Evolutionary conservation across 1,140 invertebrate species (phyloP), one percentile per base, ranked within the genome.

Genomic region (Cydia pomonella): DNA sequence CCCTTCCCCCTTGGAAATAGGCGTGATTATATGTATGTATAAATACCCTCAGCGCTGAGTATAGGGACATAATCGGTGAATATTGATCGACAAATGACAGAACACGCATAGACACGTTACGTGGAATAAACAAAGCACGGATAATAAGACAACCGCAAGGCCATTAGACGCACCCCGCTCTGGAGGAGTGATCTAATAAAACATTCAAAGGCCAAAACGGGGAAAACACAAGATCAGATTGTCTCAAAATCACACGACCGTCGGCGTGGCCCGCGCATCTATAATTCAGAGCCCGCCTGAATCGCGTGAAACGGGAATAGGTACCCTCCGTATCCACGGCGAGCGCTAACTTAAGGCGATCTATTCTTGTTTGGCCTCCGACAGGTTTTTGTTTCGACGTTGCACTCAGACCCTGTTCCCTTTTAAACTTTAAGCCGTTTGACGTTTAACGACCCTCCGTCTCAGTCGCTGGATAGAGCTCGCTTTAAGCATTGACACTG

Each of bases 201-300:
- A 89, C 75, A 92, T 92, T 92, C 91, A 92, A 72, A 73, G 78
- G 75, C 85, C 81, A 89, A 91, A 91, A 90, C 87, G 91, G 86
- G 84, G 87, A 87, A 88, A 86, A 91, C 88, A 87, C 88, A 83
- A 91, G 90, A 92, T 92, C 89, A 91, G 89, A 91, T 92, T 92
- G 91, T 92, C 91, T 90, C 88, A 87, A 90, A 91, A 92, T 91
- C 89, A 90, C 89, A 90, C 87, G 87, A 88, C 80, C 84, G 87
- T 86, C 86, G 80, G 81, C 72, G 80, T 85, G 81, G 74, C 80
- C 82, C 78, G 78, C 81, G 83, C 86, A 92, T 92, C 81, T 92
- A 92, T 92, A 90, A 92, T 92, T 92, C 91, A 92, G 64, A 21
- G 75, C 77, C 66, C 78, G 75, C 53, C 79, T 76, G 76, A 77